Evolutionary conservation across 2,113 vertebrate genomes (phyloP).

Genomic region (Sorex fumeus): DNA sequence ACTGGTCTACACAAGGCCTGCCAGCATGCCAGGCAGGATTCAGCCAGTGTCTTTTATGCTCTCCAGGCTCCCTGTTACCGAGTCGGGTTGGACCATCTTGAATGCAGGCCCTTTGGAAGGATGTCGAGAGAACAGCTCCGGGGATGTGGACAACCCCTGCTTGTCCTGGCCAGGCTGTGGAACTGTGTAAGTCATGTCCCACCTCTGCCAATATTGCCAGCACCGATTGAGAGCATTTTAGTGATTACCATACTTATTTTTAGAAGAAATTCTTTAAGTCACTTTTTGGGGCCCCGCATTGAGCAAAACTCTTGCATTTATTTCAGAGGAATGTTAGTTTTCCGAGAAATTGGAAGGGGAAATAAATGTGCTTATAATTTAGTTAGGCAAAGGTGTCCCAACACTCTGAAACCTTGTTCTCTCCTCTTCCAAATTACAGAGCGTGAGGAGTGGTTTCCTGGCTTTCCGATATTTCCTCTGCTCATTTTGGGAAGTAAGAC

Average conservation of each 20-base stretch:
- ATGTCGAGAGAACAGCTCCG: not conserved
- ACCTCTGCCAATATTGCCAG: not conserved
- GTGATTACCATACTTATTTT: not conserved
- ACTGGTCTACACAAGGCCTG: not conserved
- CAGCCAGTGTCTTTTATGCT: not conserved
- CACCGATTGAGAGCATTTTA: slow-evolving; percentile 30
- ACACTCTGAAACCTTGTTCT: slow-evolving; percentile 67
- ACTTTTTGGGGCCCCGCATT: not conserved
- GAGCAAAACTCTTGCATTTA: slow-evolving; percentile 22
- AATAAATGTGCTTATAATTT: not conserved
- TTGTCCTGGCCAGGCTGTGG: not conserved
- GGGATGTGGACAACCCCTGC: not conserved
- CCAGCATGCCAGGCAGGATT: no score
- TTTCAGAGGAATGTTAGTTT: slow-evolving; percentile 57
- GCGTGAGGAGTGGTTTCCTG: slow-evolving; percentile 78
- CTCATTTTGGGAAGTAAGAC: slow-evolving; percentile 82
- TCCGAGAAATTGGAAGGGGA: slow-evolving; percentile 69
- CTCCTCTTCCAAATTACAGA: slow-evolving; percentile 69
- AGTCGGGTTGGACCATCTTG: not conserved
- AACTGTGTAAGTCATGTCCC: not conserved
- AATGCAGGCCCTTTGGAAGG: not conserved
- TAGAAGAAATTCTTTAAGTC: slow-evolving; percentile 4
- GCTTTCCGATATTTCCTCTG: slow-evolving; percentile 75
- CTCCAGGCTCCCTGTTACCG: not conserved
- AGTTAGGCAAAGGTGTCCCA: slow-evolving; percentile 61